A percentile compares a stretch with the other conserved stretches of the same genome.
These are phyloP conservation scores for Steinernema feltiae DNA, from an alignment of 1,140 invertebrate genomes.

Conservation along the genomic window DNA sequence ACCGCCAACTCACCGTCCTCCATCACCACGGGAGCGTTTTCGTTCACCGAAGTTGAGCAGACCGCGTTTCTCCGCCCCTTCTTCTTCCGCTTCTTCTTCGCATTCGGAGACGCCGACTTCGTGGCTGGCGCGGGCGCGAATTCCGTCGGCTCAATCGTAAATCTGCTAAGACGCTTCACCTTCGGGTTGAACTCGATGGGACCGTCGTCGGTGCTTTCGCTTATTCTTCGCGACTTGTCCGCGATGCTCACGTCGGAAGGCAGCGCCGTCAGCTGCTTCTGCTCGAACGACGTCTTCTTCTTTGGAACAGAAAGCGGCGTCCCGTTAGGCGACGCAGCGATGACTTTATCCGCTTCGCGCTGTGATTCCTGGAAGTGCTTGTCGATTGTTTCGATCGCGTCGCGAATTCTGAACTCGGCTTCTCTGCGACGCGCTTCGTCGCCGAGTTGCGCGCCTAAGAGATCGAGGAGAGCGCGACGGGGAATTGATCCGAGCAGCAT, in stretches of 20 bases:
- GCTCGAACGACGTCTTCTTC: not conserved
- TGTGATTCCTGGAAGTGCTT: constrained; percentile 40
- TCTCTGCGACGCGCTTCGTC: constrained; percentile 51
- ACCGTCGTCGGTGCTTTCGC: not conserved
- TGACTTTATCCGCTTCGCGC: not conserved
- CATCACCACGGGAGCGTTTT: not conserved
- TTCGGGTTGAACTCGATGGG: not conserved
- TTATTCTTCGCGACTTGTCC: not conserved
- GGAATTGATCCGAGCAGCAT: constrained; percentile 55
- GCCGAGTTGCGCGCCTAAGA: constrained; percentile 49
- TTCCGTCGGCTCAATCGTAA: not conserved
- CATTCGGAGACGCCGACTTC: not conserved
- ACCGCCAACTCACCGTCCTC: not conserved
- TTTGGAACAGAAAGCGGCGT: not conserved
- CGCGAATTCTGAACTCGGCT: constrained; percentile 47
- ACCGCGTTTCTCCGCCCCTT: not conserved
- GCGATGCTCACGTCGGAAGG: not conserved
- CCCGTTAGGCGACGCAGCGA: not conserved
- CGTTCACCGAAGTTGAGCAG: not conserved
- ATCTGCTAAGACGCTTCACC: not conserved
- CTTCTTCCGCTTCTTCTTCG: not conserved
- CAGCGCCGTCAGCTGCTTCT: not conserved
- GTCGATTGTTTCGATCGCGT: constrained; percentile 55
- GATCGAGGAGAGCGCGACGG: constrained; percentile 43
- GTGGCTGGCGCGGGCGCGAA: not conserved